Evolutionary conservation across 2,888 invertebrate species (phyloP).

Genomic region (Oligia fasciuncula): DNA sequence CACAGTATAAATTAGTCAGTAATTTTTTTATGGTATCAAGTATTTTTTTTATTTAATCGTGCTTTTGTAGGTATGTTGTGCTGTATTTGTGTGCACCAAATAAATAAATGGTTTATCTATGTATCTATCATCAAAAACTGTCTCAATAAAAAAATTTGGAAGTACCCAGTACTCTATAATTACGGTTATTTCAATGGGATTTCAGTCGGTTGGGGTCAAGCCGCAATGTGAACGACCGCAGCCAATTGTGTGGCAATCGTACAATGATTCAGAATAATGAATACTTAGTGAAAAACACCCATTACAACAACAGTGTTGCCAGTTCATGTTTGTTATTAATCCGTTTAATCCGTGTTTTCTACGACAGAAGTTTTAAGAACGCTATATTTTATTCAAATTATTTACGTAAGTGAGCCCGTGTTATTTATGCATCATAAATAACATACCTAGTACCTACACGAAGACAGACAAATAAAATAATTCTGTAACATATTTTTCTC

Average conservation of each 20-base stretch:
- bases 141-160: slow-evolving; percentile 38
- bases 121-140: slow-evolving; percentile 24
- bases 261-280: slow-evolving; percentile 73
- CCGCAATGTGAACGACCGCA: slow-evolving; percentile 74
- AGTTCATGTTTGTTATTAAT: slow-evolving; percentile 48
- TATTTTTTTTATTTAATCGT: not conserved
- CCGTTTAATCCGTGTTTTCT: slow-evolving; percentile 27
- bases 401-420: slow-evolving; percentile 40
- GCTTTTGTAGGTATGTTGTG: not conserved
- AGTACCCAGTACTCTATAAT: slow-evolving; percentile 41
- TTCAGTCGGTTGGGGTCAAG: slow-evolving; percentile 73
- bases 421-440: slow-evolving; percentile 53
- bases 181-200: slow-evolving; percentile 69
- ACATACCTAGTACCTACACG: slow-evolving; percentile 33
- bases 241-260: slow-evolving; percentile 71
- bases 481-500: slow-evolving; percentile 23
- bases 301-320: slow-evolving; percentile 44
- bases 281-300: slow-evolving; percentile 66
- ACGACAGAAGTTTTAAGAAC: slow-evolving; percentile 38
- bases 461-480: slow-evolving; percentile 37
- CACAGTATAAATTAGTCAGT: not conserved
- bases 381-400: slow-evolving; percentile 50
- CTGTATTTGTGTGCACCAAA: not conserved
- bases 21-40: not conserved
- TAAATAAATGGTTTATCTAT: not conserved